phyloP scores from a whole-genome alignment of 2,888 invertebrate species.

The Cistogaster globosa region DNA sequence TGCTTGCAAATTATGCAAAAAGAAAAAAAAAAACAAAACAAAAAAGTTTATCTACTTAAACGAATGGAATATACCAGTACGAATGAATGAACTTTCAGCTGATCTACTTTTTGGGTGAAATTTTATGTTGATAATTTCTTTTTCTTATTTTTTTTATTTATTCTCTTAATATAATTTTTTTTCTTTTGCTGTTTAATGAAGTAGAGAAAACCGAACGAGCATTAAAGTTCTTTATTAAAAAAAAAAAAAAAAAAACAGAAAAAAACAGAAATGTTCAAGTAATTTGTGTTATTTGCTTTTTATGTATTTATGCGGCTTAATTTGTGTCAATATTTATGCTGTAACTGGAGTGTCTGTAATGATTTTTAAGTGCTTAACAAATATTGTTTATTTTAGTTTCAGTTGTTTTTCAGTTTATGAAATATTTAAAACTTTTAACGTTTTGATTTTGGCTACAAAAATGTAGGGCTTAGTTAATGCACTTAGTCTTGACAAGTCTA shows the following conservation, averaged over 20 bases:
- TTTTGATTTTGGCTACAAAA: constrained; percentile 27
- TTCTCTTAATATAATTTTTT: constrained; percentile 28
- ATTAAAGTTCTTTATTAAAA: constrained; percentile 51
- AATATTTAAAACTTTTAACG: constrained; percentile 26
- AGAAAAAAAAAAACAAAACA: constrained; percentile 19
- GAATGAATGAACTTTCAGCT: constrained; percentile 57
- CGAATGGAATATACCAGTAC: constrained; percentile 31
- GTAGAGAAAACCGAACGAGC: constrained; percentile 44
- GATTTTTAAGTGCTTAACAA: constrained; percentile 68
- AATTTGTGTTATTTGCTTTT: constrained; percentile 48
- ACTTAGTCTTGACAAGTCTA: neutral
- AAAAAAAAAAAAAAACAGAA: too few relatives aligned
- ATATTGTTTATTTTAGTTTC: constrained; percentile 50
- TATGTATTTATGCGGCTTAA: constrained; percentile 46
- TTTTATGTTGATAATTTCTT: constrained; percentile 58
- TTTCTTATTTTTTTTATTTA: constrained; percentile 27
- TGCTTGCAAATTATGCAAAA: constrained; percentile 56
- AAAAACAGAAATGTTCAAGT: constrained; percentile 35
- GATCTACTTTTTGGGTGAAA: constrained; percentile 68
- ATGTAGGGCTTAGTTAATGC: constrained; percentile 61
- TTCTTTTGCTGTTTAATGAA: constrained; percentile 46
- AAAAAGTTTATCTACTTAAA: constrained; percentile 50
- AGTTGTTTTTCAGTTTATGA: constrained; percentile 10
- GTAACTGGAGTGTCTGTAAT: constrained; percentile 59
- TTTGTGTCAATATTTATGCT: constrained; percentile 68